A percentile compares a stretch with the other conserved stretches of the same genome.
phyloP scores from a whole-genome alignment of 2,797 vertebrate species.

The Sebastes itinus region DNA sequence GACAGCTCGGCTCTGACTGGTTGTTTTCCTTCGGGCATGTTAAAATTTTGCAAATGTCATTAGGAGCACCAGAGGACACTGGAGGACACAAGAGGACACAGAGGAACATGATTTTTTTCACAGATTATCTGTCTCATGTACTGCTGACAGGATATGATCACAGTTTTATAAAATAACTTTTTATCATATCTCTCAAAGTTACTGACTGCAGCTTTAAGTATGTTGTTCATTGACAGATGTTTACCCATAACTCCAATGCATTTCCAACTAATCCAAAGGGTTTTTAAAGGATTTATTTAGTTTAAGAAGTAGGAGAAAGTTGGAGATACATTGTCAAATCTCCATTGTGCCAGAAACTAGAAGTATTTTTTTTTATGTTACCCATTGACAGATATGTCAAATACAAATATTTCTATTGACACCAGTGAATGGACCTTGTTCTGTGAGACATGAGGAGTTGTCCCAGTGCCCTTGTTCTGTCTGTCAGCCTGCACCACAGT shows the following conservation, averaged over 20 bases:
- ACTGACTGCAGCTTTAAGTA: neutral
- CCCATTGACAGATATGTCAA: neutral
- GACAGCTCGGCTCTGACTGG: no score
- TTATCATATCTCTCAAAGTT: no score
- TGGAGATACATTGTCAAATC: neutral
- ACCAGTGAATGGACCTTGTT: conserved; percentile 15
- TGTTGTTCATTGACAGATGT: neutral
- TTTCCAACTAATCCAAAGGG: neutral
- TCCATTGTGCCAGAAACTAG: neutral
- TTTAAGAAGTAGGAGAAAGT: neutral
- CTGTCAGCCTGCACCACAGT: conserved; percentile 27
- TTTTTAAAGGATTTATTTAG: neutral
- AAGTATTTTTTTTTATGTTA: neutral
- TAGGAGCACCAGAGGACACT: neutral
- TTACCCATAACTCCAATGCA: neutral
- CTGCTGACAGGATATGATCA: no score
- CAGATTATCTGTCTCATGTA: neutral
- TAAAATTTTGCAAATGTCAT: neutral
- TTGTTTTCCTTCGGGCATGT: neutral
- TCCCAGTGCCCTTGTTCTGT: conserved; percentile 55
- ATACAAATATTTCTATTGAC: conserved; percentile 12
- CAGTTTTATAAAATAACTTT: no score
- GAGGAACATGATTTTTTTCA: neutral
- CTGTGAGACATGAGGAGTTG: conserved; percentile 33
- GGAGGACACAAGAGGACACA: neutral